Percentiles rank a stretch among this genome's conserved stretches.
phyloP scores from a whole-genome alignment of 2,113 vertebrate species.

The Gopherus flavomarginatus region DNA sequence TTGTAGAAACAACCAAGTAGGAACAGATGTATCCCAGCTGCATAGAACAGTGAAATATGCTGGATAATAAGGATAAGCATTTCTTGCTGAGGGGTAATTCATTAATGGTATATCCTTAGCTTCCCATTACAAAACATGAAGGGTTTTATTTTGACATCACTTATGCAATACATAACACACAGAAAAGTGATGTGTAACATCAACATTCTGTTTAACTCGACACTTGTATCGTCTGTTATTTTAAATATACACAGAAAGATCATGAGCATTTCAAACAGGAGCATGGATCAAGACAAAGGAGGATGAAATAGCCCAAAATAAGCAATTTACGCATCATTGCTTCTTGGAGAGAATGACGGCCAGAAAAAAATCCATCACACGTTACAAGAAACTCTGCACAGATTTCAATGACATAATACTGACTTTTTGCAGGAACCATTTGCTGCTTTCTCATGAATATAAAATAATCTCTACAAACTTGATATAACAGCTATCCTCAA shows the following conservation, averaged over 20 bases:
- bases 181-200: background rate
- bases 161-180: background rate
- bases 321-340: background rate
- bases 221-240: background rate
- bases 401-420: background rate
- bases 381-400: background rate
- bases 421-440: background rate
- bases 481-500: background rate
- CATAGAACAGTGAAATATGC: background rate
- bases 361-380: background rate
- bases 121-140: background rate
- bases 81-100: background rate
- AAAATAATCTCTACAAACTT: background rate
- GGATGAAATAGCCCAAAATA: background rate
- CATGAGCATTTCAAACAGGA: background rate
- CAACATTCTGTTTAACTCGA: background rate
- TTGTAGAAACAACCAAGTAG: background rate
- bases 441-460: background rate
- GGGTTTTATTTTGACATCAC: slow-evolving; percentile 7
- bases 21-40: background rate
- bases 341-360: background rate
- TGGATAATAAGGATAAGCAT: background rate
- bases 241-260: background rate
- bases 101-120: background rate
- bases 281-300: background rate